Base-by-base conservation (phyloP, 2,888 invertebrate genomes). In the Aporophyla nigra region DNA sequence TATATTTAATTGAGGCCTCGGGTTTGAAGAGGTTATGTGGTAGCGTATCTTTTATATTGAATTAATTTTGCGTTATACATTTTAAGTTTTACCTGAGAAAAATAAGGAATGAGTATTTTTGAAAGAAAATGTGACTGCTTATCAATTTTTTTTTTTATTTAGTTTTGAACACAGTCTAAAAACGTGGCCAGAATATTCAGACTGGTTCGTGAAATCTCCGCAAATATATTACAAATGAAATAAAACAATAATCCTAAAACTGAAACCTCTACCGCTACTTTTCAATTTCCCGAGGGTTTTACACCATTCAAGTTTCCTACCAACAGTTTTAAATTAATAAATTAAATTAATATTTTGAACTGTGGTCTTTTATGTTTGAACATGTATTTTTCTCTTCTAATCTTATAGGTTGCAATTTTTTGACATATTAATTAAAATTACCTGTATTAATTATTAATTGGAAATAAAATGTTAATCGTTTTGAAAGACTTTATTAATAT, bases 1-100 rank as follows among this genome's bases (percentile, higher is more conserved):
- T 76, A 76, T 73, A 71, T 74, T 61, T 72, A 84, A 80, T 80
- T 73, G 24, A 43, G 24, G 21, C 51, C n/a, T 66, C 27, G 21
- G 58, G n/a, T 14, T 51, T 71, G 27, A 16, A 46, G n/a, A 19
- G 66, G 7, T 14, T 54, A 53, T 67, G 43, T 16, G 43, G 56
- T 58, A 12, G 27, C 5, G 46, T 27, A 19, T 53, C 7, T 65
- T 24, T 59, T 62, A 54, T 7, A 53, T 62, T 61, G 0, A 83
- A 59, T 61, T 49, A 21, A 0, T 27, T 54, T 53, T 46, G 5
- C 5, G 3, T 21, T 54, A 43, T 0, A 5, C 4, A 49, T 54
- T 9, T 51, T 21, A 5, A 14, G 9, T 21, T 43, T 27, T 14
- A n/a, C 4, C 3, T 16, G 10, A 49, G 9, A 27, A 71, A 70